phyloP scores from a whole-genome alignment of 37 sponge, comb jelly and placozoan genomes.

The Aplysina aerophoba region DNA sequence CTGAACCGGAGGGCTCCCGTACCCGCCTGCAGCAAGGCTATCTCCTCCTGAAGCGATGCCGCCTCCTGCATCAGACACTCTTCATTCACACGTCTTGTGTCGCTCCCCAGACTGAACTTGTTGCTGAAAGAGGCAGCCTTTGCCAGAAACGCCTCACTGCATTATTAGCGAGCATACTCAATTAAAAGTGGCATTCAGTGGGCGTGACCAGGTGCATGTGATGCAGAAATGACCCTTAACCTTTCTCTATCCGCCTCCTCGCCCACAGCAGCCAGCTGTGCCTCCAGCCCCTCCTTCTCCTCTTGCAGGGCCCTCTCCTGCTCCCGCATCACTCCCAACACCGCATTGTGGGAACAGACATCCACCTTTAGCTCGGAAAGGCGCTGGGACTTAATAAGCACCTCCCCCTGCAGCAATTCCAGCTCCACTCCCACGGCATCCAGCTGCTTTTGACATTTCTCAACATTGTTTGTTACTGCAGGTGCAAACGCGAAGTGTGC shows the following conservation, averaged over 20 bases:
- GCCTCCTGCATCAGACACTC: slow-evolving; percentile 38
- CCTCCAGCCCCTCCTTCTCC: slow-evolving; percentile 25
- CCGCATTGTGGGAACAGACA: not conserved
- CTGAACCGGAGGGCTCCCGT: not conserved
- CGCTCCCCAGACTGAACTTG: slow-evolving; percentile 47
- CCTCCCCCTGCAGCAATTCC: slow-evolving; percentile 44
- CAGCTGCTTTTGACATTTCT: slow-evolving; percentile 29
- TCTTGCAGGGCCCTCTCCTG: slow-evolving; percentile 23
- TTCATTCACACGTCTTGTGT: slow-evolving; percentile 33
- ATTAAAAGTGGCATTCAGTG: not conserved
- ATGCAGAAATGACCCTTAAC: slow-evolving; percentile 1
- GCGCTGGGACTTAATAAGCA: slow-evolving; percentile 52
- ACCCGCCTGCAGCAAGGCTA: slow-evolving; percentile 61
- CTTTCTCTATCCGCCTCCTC: not conserved
- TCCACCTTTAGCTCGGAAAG: slow-evolving; percentile 63
- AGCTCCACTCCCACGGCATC: not conserved
- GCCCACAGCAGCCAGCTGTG: not conserved
- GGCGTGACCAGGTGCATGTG: not conserved
- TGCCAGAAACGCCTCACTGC: slow-evolving; percentile 42
- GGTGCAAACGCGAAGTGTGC: not conserved
- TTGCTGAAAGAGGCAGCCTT: slow-evolving; percentile 44
- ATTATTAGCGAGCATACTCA: not conserved
- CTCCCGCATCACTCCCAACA: slow-evolving; percentile 22
- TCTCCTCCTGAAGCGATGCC: slow-evolving; percentile 40
- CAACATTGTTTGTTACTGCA: slow-evolving; percentile 42